phyloP scores from a whole-genome alignment of 2,797 vertebrate species.

The Antrozous pallidus region DNA sequence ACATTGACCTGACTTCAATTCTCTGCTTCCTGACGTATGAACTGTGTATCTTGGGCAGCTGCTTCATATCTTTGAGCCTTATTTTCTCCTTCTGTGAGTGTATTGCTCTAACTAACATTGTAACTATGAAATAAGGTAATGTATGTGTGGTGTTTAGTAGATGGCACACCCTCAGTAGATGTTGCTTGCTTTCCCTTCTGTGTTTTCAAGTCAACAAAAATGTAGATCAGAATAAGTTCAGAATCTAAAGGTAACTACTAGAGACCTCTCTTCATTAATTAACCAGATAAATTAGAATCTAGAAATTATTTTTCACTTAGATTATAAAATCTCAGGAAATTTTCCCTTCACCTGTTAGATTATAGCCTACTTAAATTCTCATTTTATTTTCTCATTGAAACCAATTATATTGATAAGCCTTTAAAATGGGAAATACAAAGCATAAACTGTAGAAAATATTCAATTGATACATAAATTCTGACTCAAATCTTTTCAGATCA shows the following conservation, averaged over 20 bases:
- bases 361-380: not conserved
- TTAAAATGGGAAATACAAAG: not conserved
- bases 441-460: not conserved
- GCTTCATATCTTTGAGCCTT: not conserved
- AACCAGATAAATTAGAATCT: not conserved
- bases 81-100: not conserved
- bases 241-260: not conserved
- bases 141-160: not conserved
- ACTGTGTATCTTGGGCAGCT: not conserved
- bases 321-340: not conserved
- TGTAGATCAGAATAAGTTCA: not conserved
- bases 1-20: not conserved
- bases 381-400: not conserved
- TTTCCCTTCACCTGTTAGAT: not conserved
- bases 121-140: not conserved
- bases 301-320: not conserved
- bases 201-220: slow-evolving; percentile 20
- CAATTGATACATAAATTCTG: not conserved
- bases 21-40: not conserved
- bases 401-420: not conserved
- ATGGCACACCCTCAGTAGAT: not conserved
- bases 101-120: not conserved
- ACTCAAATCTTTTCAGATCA: not conserved
- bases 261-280: not conserved
- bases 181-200: not conserved